Evolutionary conservation across 2,797 vertebrate species (phyloP).

Genomic region (Eospalax fontanierii): DNA sequence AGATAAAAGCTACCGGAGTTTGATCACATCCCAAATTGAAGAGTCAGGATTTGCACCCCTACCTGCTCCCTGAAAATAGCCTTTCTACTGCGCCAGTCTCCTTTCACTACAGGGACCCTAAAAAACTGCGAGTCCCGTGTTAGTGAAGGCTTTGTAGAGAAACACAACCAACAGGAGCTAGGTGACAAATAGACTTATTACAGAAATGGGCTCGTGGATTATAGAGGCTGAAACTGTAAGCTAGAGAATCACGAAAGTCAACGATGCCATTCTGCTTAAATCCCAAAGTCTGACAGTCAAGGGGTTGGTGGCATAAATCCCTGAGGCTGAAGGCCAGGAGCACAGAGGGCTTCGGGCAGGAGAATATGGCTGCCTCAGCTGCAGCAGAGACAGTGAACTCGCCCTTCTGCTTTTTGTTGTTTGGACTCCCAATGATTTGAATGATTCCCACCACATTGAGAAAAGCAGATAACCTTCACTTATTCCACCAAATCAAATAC

Average conservation of each 20-base stretch:
- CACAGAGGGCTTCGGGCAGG: not conserved
- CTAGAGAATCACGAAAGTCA: not conserved
- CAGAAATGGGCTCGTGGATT: not conserved
- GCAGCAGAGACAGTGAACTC: not conserved
- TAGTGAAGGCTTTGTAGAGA: not conserved
- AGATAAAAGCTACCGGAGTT: not conserved
- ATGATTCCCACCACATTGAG: not conserved
- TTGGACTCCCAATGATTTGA: not conserved
- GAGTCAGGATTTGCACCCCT: not conserved
- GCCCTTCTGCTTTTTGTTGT: not conserved
- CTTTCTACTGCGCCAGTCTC: not conserved
- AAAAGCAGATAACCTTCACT: not conserved
- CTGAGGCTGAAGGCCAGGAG: too few relatives aligned
- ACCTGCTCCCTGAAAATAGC: not conserved
- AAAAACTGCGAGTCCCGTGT: too few relatives aligned
- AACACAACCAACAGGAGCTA: not conserved
- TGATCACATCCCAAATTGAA: not conserved
- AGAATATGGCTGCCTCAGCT: not conserved
- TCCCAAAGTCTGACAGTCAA: not conserved
- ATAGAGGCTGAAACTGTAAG: not conserved
- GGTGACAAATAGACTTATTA: too few relatives aligned
- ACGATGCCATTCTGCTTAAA: not conserved
- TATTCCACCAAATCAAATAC: not conserved
- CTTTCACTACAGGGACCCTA: not conserved
- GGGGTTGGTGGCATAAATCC: not conserved